phyloP scores from a whole-genome alignment of 2,888 invertebrate genomes.

The Craniophora ligustri region DNA sequence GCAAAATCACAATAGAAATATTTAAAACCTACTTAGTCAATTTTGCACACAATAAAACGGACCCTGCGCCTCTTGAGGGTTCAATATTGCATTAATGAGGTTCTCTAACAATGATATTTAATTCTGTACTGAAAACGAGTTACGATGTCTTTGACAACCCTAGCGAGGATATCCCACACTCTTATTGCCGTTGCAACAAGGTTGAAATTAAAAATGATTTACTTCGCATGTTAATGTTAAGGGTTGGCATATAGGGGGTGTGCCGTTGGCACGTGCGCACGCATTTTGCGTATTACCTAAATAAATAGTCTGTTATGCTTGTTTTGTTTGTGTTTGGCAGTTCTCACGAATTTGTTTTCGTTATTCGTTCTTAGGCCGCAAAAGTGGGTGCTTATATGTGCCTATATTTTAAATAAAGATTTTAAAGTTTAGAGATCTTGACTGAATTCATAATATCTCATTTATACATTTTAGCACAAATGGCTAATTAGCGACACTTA shows the following conservation, averaged over 20 bases:
- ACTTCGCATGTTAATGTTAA: conserved; percentile 35
- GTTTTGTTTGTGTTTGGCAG: conserved; percentile 71
- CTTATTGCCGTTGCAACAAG: conserved; percentile 50
- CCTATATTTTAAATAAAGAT: conserved; percentile 17
- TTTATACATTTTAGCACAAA: too few species aligned
- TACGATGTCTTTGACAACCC: conserved; percentile 57
- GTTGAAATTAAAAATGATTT: conserved; percentile 51
- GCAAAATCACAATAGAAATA: conserved; percentile 48
- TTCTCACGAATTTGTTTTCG: conserved; percentile 78
- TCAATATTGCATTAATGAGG: conserved; percentile 86
- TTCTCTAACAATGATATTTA: conserved; percentile 85
- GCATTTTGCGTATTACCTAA: conserved; percentile 86
- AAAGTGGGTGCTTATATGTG: conserved; percentile 26
- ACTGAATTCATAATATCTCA: too few species aligned
- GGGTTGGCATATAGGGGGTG: conserved; percentile 62
- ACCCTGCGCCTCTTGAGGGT: conserved; percentile 71
- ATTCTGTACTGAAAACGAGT: conserved; percentile 80
- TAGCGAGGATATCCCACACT: conserved; percentile 6
- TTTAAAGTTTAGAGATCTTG: too few species aligned
- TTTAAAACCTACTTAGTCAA: conserved; percentile 72
- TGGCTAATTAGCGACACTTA: too few species aligned
- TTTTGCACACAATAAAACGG: conserved; percentile 82
- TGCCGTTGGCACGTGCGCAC: conserved; percentile 79
- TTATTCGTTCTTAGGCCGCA: conserved; percentile 57
- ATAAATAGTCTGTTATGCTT: conserved; percentile 79